Conservation (phyloP, 2,113 vertebrate species). For the Gnathonemus echidnorhynchus region DNA sequence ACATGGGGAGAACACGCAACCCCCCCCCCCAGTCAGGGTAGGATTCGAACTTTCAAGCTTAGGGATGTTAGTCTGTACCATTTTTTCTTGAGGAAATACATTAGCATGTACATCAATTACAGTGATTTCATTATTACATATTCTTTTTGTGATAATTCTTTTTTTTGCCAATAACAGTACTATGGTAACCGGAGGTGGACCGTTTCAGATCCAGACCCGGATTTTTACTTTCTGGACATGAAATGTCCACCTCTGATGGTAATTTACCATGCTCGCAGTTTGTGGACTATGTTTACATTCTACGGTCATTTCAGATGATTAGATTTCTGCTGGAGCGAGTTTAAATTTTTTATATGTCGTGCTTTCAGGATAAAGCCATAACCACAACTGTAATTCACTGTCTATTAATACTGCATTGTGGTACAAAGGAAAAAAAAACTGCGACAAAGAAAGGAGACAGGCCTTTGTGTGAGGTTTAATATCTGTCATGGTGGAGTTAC, state of each 20-base stretch:
- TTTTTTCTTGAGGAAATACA: background rate
- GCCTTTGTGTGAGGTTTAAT: background rate
- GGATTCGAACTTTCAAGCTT: background rate
- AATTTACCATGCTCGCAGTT: background rate
- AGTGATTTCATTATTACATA: background rate
- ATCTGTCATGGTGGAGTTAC: background rate
- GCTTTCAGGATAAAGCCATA: background rate
- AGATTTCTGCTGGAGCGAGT: background rate
- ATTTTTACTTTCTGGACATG: background rate
- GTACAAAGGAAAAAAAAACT: background rate
- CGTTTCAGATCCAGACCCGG: background rate
- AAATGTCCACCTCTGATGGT: background rate
- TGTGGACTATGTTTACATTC: background rate
- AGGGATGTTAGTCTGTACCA: background rate
- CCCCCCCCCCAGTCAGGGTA: background rate
- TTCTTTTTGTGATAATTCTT: background rate
- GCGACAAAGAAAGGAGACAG: background rate
- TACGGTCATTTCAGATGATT: background rate
- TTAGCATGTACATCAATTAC: background rate
- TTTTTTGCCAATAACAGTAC: background rate
- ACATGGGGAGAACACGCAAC: background rate
- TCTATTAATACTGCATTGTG: background rate
- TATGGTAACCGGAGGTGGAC: background rate
- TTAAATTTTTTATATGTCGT: background rate
- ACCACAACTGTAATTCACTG: background rate